Base-by-base conservation (phyloP, 2,888 invertebrate genomes). In the Drosophila sordidapex region DNA sequence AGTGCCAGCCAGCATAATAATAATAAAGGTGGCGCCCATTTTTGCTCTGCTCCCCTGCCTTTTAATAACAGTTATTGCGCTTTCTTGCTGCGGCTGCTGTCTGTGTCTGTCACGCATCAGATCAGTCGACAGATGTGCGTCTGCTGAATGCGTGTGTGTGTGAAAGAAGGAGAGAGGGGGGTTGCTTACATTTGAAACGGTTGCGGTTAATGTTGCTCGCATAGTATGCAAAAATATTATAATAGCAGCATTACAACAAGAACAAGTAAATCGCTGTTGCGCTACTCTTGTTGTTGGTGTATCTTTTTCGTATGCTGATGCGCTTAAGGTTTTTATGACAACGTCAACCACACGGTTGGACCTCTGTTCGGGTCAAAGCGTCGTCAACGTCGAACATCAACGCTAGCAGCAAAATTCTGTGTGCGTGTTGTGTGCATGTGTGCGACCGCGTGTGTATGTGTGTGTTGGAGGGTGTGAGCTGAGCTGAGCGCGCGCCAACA, bases 1-100 rank as follows among this genome's bases (percentile, higher is more conserved):
- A 66, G 68, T 70, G 71, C 68, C 63, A 57, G 29, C n/a, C 27
- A 38, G 27, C 33, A 15, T 1, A 36, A 56, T 29, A 54, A 66
- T 62, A 64, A 66, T 46, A 75, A 73, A 86, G 69, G 83, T 75
- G 81, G 68, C 60, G 63, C 66, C 51, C 65, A 67, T 56, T 52
- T 72, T 54, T 58, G 13, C 43, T 49, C 40, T 57, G 29, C 40
- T 53, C 56, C 60, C 46, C 25, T 71, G 58, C 48, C 53, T 63
- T 70, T 77, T 84, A 84, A 84, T 82, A 82, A 87, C 84, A 64
- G 87, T 84, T 87, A 87, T 80, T 84, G 84, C 84, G 84, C 69
- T 82, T 56, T 74, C 71, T 65, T 56, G 56, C 54, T 27, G 54
- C 33, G 18, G 51, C 33, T 29, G 29, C 29, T 57, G 29, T 56